Conservation (phyloP, 2,797 vertebrate genomes). For the Ctenochaetus hawaiiensis region DNA sequence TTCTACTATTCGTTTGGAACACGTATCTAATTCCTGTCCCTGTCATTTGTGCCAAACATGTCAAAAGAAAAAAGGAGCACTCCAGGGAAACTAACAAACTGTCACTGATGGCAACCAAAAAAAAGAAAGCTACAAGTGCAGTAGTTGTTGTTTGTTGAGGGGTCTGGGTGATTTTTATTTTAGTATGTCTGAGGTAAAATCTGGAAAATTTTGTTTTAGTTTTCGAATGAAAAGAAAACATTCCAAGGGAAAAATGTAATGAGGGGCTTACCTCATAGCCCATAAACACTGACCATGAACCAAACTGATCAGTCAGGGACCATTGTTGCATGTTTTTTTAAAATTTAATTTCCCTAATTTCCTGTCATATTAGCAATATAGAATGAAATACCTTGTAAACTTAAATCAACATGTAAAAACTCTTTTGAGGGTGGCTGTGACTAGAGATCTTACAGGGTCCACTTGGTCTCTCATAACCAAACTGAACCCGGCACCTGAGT, state of each 20-base stretch:
- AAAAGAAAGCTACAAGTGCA: background rate
- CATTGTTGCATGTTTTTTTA: background rate
- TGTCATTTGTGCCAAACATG: background rate
- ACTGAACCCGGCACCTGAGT: background rate
- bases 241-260: background rate
- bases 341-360: background rate
- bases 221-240: background rate
- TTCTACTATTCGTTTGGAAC: background rate
- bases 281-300: background rate
- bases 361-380: conserved; percentile 2
- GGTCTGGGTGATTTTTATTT: background rate
- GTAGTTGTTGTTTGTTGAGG: background rate
- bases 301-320: background rate
- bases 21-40: background rate
- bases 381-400: no score
- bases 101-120: background rate
- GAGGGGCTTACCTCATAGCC: background rate
- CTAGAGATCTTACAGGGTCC: background rate
- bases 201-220: background rate
- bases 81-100: conserved; percentile 4
- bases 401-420: background rate
- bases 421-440: background rate
- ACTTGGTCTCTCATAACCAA: background rate
- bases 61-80: background rate
- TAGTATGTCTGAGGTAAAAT: background rate